Percentiles rank a stretch among this genome's conserved stretches.
Conservation (phyloP, 1,140 invertebrate genomes). For the Sycophila sp. region DNA sequence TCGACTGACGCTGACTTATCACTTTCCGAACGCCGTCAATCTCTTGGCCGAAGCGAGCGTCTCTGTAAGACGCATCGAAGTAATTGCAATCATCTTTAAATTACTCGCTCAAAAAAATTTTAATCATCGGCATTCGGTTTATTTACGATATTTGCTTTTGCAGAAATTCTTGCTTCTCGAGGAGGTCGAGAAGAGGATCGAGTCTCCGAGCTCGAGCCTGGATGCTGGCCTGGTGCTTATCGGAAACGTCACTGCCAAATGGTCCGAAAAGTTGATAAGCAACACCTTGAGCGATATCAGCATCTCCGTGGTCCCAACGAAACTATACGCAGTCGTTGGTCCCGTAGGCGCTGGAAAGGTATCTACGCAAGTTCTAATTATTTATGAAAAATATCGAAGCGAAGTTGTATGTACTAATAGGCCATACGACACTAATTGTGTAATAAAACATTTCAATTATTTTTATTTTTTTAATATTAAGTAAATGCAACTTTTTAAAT, state of each 20-base stretch:
- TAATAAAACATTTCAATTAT: too few species aligned
- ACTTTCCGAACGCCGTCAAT: background rate
- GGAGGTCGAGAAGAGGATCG: slow-evolving; percentile 26
- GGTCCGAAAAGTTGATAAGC: slow-evolving; percentile 69
- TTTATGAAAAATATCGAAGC: too few species aligned
- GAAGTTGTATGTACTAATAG: too few species aligned
- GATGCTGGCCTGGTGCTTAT: slow-evolving; percentile 62
- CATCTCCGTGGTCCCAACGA: slow-evolving; percentile 69
- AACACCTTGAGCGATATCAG: slow-evolving; percentile 71
- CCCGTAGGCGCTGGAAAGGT: slow-evolving; percentile 82
- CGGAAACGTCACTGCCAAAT: slow-evolving; percentile 69
- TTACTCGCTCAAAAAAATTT: too few species aligned
- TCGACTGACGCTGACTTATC: background rate
- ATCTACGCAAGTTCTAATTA: slow-evolving; percentile 19
- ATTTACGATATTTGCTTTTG: background rate
- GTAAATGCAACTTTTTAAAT: too few species aligned
- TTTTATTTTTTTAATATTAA: too few species aligned
- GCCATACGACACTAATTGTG: too few species aligned
- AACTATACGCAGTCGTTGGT: slow-evolving; percentile 78
- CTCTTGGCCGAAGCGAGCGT: background rate
- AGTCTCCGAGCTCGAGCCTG: slow-evolving; percentile 25
- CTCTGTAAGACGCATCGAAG: background rate
- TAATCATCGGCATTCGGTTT: too few species aligned
- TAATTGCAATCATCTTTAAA: background rate
- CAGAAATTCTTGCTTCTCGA: slow-evolving; percentile 41